Evolutionary conservation across 2,888 invertebrate genomes (phyloP).

Genomic region (Amphimallon solstitiale): DNA sequence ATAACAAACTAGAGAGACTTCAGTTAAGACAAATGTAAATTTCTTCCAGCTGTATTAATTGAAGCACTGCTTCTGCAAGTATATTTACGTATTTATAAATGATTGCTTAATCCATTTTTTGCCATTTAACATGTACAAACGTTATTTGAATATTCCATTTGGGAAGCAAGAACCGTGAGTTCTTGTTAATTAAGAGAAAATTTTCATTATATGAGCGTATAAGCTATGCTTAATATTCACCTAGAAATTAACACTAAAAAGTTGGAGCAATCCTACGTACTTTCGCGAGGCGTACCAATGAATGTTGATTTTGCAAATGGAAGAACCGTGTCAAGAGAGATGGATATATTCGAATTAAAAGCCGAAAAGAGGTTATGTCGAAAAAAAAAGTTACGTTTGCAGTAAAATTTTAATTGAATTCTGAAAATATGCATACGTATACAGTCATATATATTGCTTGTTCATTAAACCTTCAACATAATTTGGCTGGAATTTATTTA

Average conservation of each 20-base stretch:
- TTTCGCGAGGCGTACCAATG: slow-evolving; percentile 2
- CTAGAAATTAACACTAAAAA: not conserved
- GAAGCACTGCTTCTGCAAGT: too few relatives aligned
- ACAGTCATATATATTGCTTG: too few relatives aligned
- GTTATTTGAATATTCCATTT: not conserved
- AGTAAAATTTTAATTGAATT: slow-evolving; percentile 9
- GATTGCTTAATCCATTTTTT: too few relatives aligned
- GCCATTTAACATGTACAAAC: too few relatives aligned
- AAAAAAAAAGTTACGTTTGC: not conserved
- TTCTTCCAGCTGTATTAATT: too few relatives aligned
- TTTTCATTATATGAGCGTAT: not conserved
- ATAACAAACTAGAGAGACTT: too few relatives aligned
- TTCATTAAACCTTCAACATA: too few relatives aligned
- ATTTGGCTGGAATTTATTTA: too few relatives aligned
- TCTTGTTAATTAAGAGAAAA: not conserved
- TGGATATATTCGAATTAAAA: not conserved
- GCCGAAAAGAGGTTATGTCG: not conserved
- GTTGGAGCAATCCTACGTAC: not conserved
- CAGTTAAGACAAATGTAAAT: too few relatives aligned
- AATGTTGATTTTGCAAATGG: slow-evolving; percentile 33
- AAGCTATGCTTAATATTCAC: not conserved
- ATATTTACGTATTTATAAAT: too few relatives aligned
- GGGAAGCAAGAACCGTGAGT: not conserved
- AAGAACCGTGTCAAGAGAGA: slow-evolving; percentile 31
- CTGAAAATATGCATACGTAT: not conserved